Conservation (phyloP, 2,888 invertebrate genomes). For the Tetragonula carbonaria region DNA sequence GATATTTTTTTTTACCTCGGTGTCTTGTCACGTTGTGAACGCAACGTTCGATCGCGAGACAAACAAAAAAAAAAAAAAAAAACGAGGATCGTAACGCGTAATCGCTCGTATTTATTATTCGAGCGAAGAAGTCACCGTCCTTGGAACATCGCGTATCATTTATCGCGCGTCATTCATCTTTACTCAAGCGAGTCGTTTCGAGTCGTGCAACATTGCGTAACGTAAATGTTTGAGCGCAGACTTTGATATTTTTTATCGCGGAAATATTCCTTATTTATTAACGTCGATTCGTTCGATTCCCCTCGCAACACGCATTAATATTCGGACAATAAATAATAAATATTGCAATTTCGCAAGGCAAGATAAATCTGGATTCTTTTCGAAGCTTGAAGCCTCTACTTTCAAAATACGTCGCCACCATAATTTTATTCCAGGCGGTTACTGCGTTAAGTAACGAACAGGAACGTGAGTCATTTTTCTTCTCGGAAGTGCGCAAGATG, state of each 20-base stretch:
- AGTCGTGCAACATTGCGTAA: neutral
- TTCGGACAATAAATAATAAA: too few species aligned
- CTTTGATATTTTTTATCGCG: neutral
- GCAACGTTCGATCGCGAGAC: neutral
- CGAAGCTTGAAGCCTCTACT: too few species aligned
- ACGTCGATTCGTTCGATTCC: neutral
- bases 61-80: neutral
- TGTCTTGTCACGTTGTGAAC: neutral
- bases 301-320: neutral
- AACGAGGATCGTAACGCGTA: neutral
- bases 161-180: neutral
- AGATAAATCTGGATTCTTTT: too few species aligned
- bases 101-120: neutral
- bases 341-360: too few species aligned
- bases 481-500: too few species aligned
- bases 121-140: neutral
- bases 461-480: too few species aligned
- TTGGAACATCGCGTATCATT: neutral
- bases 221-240: neutral
- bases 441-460: too few species aligned
- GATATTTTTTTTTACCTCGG: neutral
- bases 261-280: neutral
- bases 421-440: too few species aligned
- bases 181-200: too few species aligned
- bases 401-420: too few species aligned